A percentile compares a stretch with the other conserved stretches of the same genome.
phyloP scores from a whole-genome alignment of 2,113 vertebrate genomes.

The Asarcornis scutulata region DNA sequence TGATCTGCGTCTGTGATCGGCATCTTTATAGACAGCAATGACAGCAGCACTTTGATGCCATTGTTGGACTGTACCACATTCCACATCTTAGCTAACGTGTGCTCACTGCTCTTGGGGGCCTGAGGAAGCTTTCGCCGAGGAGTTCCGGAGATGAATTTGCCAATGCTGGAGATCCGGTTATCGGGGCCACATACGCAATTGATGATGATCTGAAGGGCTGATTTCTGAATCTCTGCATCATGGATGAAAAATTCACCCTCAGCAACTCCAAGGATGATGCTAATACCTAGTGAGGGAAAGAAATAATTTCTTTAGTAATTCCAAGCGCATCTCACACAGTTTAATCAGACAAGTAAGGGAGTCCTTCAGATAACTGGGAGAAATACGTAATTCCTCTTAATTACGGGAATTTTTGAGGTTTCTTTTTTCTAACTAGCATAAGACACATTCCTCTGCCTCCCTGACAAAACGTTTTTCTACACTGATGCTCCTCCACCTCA shows the following conservation, averaged over 20 bases:
- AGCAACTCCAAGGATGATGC: conserved; percentile 95
- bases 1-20: conserved; percentile 98
- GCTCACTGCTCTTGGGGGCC: conserved; percentile 88
- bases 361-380: not conserved
- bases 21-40: conserved; percentile 94
- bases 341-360: not conserved
- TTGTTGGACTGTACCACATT: conserved; percentile 99
- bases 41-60: conserved; percentile 97
- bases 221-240: conserved; percentile 98
- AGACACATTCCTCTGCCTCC: not conserved
- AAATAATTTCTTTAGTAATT: not conserved
- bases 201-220: conserved; percentile 96
- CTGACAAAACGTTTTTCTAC: not conserved
- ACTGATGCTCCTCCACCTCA: not conserved
- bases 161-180: conserved; percentile 94
- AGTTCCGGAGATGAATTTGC: conserved; percentile 94
- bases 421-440: not conserved
- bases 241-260: conserved; percentile 98
- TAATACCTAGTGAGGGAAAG: conserved; percentile 85
- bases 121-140: conserved; percentile 92
- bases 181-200: conserved; percentile 98
- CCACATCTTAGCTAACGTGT: conserved; percentile 97
- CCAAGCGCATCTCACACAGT: not conserved
- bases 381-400: not conserved
- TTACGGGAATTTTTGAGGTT: not conserved